A percentile compares a stretch with the other conserved stretches of the same genome.
These are phyloP conservation scores for Penelope pileata DNA, from an alignment of 2,113 vertebrate genomes.

Conservation along the genomic window DNA sequence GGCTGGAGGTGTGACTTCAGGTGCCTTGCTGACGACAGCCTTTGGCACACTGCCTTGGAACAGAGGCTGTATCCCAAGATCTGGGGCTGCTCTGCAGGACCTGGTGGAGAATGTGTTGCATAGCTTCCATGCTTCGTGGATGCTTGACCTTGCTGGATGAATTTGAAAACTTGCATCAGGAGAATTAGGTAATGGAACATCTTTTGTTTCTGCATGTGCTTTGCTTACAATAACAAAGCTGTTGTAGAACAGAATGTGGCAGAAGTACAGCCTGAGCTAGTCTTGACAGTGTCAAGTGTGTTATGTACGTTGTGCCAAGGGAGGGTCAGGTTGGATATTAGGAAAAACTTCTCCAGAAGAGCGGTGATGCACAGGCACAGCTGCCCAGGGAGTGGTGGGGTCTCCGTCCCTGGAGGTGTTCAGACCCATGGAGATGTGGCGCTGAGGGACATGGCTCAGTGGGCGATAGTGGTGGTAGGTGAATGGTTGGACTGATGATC, in stretches of 20 bases:
- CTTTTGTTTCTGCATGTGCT: neutral
- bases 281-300: rapidly evolving
- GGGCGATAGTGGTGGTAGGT: too few species aligned
- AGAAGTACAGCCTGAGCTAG: neutral
- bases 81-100: neutral
- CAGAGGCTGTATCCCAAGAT: neutral
- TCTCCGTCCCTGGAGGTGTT: too few species aligned
- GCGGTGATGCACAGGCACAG: too few species aligned
- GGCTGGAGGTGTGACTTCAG: neutral
- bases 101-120: neutral
- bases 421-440: too few species aligned
- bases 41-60: neutral
- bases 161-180: neutral
- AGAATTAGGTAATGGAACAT: neutral
- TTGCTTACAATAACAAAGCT: rapidly evolving
- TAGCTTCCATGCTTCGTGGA: neutral
- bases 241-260: neutral
- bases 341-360: too few species aligned
- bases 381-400: too few species aligned
- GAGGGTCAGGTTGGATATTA: too few species aligned
- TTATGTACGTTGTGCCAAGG: too few species aligned
- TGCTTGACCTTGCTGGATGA: neutral
- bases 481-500: too few species aligned
- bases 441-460: too few species aligned
- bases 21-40: neutral